phyloP scores from a whole-genome alignment of 1,140 invertebrate species.

The Trissolcus basalis region DNA sequence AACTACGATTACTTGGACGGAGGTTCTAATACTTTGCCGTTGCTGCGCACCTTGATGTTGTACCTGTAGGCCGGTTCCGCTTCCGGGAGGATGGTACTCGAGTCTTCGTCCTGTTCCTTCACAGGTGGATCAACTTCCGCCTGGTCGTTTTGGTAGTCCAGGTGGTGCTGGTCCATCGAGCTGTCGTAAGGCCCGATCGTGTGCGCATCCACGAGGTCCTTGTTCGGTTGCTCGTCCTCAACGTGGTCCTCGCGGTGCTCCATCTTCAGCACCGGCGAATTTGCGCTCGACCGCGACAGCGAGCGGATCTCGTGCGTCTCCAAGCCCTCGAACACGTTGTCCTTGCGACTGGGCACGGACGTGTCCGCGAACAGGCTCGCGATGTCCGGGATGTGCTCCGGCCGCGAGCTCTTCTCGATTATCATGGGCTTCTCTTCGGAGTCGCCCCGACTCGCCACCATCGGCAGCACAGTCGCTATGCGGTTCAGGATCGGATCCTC shows the following conservation, averaged over 20 bases:
- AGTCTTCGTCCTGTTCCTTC: slow-evolving; percentile 72
- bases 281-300: slow-evolving; percentile 39
- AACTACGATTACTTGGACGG: slow-evolving; percentile 70
- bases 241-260: slow-evolving; percentile 62
- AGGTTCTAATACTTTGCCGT: slow-evolving; percentile 76
- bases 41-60: slow-evolving; percentile 74
- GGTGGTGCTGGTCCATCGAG: slow-evolving; percentile 36
- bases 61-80: slow-evolving; percentile 73
- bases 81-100: slow-evolving; percentile 72
- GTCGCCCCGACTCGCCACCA: slow-evolving; percentile 25
- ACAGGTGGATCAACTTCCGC: slow-evolving; percentile 53
- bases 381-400: slow-evolving; percentile 69
- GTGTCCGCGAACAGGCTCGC: slow-evolving; percentile 68
- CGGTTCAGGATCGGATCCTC: slow-evolving; percentile 60
- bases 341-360: slow-evolving; percentile 59
- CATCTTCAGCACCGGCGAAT: slow-evolving; percentile 57
- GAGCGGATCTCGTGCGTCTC: slow-evolving; percentile 69
- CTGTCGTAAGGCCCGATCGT: slow-evolving; percentile 73
- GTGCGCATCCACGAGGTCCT: slow-evolving; percentile 63
- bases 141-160: slow-evolving; percentile 68
- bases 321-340: slow-evolving; percentile 68
- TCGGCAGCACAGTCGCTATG: slow-evolving; percentile 28
- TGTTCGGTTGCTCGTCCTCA: slow-evolving; percentile 60
- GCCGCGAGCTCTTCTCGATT: slow-evolving; percentile 53
- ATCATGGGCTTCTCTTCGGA: slow-evolving; percentile 39